Evolutionary conservation across 2,113 vertebrate genomes (phyloP), one percentile per base, ranked within the genome.

Genomic region (Mesembrinibis cayennensis): DNA sequence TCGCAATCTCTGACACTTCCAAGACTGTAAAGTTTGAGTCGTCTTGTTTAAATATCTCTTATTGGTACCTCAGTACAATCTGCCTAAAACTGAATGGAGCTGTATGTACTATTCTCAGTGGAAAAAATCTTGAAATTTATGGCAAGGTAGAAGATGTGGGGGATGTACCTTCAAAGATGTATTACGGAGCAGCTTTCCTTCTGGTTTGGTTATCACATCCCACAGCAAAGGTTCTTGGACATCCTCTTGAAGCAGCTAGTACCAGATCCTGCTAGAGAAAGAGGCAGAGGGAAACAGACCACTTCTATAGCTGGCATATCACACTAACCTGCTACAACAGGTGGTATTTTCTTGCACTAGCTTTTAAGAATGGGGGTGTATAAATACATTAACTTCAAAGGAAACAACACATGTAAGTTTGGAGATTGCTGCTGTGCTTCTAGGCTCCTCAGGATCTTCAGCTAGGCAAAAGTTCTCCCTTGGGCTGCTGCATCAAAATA

Each of bases 361-460:
- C 45, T 49, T 52, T 70, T 38, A 65, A 74, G 19, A 69, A 34
- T 23, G 18, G 32, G 15, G 3, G 19, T 42, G 20, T 58, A 44
- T 32, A 59, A 71, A 55, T 32, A 53, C 5, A 2, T 71, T 65
- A 52, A 74, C 21, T n/a, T 63, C 49, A 63, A 58, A 79, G 36
- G 25, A 94, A 80, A 8, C 6, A 63, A 78, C 7, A 36, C 21
- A 52, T 1, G 1, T 6, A 55, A 42, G 27, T 40, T 45, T 1
- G 3, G n/a, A 26, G n/a, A 66, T 45, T 1, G 2, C 6, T 36
- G 36, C 19, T 0, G 0, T 69, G 36, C 18, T 84, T 63, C 62
- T 52, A 4, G 32, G 16, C 19, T 66, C 32, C 16, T 78, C 27
- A 45, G 32, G 42, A 61, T 58, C 27, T 72, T 59, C n/a, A 59